phyloP scores from a whole-genome alignment of 2,888 invertebrate species.

The Electrophaes corylata region DNA sequence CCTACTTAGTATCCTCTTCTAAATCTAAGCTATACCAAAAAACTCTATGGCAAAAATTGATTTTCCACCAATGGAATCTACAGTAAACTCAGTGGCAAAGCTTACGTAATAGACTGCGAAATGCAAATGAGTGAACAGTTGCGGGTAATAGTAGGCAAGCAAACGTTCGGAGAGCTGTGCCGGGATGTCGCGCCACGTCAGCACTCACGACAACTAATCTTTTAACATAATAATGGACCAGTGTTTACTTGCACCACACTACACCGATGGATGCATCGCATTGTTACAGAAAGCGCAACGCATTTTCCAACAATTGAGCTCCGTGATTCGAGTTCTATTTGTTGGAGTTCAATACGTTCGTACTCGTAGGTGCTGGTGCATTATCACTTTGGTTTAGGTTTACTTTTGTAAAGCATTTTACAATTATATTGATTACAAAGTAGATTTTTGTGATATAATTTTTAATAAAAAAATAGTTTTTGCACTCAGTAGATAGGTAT shows the following conservation, averaged over 20 bases:
- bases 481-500: constrained; percentile 44
- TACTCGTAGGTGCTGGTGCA: constrained; percentile 20
- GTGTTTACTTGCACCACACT: constrained; percentile 41
- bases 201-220: constrained; percentile 56
- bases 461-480: too few relatives aligned
- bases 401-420: background rate
- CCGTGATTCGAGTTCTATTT: constrained; percentile 29
- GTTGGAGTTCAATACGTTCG: constrained; percentile 32
- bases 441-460: background rate
- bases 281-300: constrained; percentile 37
- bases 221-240: constrained; percentile 57
- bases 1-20: too few relatives aligned
- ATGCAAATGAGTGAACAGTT: constrained; percentile 67
- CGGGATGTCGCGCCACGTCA: constrained; percentile 37
- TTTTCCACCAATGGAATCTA: too few relatives aligned
- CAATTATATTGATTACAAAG: background rate
- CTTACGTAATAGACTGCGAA: constrained; percentile 57
- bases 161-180: constrained; percentile 55
- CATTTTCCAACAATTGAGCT: constrained; percentile 33
- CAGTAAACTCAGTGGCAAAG: constrained; percentile 48
- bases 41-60: too few relatives aligned
- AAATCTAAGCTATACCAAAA: background rate
- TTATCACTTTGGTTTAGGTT: constrained; percentile 17
- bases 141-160: constrained; percentile 54
- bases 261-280: constrained; percentile 32